phyloP scores from a whole-genome alignment of 2,888 invertebrate genomes.

The Drosophila diplacantha region DNA sequence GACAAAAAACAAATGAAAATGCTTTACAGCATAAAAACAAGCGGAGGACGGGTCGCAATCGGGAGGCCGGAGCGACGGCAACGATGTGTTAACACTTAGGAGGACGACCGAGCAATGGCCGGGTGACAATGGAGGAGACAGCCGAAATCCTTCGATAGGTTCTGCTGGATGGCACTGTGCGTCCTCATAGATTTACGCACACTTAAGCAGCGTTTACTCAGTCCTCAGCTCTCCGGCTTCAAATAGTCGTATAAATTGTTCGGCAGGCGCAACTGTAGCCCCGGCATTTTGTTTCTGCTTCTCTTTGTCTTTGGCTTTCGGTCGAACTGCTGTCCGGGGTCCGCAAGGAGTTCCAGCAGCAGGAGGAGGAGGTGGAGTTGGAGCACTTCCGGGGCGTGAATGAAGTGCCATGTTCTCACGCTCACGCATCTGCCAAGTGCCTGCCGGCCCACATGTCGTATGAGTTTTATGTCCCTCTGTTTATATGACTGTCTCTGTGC shows the following conservation, averaged over 20 bases:
- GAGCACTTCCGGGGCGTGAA: constrained; percentile 53
- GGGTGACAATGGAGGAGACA: constrained; percentile 29
- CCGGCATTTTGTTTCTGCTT: constrained; percentile 35
- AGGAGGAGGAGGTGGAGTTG: background rate
- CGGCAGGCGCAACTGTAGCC: constrained; percentile 48
- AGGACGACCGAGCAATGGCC: constrained; percentile 32
- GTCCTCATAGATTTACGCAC: constrained; percentile 64
- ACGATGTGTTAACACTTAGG: constrained; percentile 58
- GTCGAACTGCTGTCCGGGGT: constrained; percentile 18
- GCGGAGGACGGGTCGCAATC: constrained; percentile 9
- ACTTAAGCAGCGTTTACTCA: constrained; percentile 60
- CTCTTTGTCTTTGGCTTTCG: constrained; percentile 38
- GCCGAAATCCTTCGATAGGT: constrained; percentile 50
- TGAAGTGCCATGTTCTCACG: constrained; percentile 65
- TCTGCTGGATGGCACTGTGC: constrained; percentile 23
- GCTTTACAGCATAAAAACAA: constrained; percentile 47
- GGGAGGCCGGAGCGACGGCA: constrained; percentile 23
- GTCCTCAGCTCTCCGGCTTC: constrained; percentile 22
- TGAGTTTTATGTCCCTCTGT: constrained; percentile 54
- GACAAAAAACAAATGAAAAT: constrained; percentile 43
- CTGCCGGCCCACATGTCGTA: constrained; percentile 54
- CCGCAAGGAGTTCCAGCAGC: constrained; percentile 4
- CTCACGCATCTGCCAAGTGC: constrained; percentile 58
- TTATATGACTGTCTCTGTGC: constrained; percentile 38
- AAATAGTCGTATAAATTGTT: constrained; percentile 56